These are phyloP conservation scores for Leptosomus discolor DNA, from an alignment of 2,113 vertebrate genomes.

Conservation along the genomic window DNA sequence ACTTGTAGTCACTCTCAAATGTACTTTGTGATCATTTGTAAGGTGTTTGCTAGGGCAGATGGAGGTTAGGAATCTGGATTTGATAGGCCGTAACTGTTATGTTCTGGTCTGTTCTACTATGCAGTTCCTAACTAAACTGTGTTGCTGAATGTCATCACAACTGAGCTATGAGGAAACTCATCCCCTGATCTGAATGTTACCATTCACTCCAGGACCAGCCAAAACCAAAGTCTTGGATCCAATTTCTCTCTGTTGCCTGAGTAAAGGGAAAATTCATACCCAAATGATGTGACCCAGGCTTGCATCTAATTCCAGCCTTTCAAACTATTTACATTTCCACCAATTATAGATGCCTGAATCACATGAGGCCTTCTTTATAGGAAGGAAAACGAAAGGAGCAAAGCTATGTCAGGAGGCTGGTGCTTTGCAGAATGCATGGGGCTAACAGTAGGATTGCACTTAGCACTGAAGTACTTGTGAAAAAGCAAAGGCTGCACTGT, in stretches of 20 bases:
- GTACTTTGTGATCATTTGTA: not conserved
- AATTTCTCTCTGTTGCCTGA: not conserved
- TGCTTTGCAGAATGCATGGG: not conserved
- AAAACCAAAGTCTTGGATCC: not conserved
- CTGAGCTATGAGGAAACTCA: not conserved
- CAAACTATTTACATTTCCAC: not conserved
- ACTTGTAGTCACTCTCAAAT: not conserved
- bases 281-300: not conserved
- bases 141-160: not conserved
- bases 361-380: not conserved
- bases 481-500: not conserved
- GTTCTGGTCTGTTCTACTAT: not conserved
- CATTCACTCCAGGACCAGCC: not conserved
- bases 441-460: not conserved
- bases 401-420: not conserved
- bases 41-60: not conserved
- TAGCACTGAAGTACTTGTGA: not conserved
- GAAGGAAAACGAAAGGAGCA: not conserved
- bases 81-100: not conserved
- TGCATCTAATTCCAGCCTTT: not conserved
- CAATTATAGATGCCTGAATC: not conserved
- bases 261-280: not conserved
- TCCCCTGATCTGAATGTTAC: not conserved
- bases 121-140: not conserved
- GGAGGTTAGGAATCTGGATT: not conserved